Base-by-base conservation (phyloP, 2,113 vertebrate species). In the Arvicanthis niloticus region DNA sequence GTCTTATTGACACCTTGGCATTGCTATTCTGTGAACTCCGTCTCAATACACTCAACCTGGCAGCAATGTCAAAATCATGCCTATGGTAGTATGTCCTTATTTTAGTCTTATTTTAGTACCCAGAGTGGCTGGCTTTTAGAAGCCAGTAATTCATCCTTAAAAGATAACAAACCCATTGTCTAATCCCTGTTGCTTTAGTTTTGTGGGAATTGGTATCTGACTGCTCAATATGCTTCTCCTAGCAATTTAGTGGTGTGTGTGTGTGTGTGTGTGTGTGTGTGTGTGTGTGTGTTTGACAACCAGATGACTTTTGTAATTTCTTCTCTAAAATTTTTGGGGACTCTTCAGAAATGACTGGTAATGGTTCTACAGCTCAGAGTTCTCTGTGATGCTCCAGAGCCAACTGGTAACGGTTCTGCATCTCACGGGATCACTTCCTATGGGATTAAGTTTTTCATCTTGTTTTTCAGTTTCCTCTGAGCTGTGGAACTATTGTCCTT, bases 391-490 rank as follows among this genome's bases (percentile, higher is more conserved):
- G 76, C 58, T 85, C 62, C 5, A 7, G 60, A 94, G 51, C 24
- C 89, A 26, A 77, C 60, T 93, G 40, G 29, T n/a, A 84, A 22
- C 85, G 77, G 31, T n/a, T 82, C 37, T 48, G 13, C 15, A 40
- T 19, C 40, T 88, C 80, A 84, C n/a, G 40, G 53, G 65, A 29
- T 60, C 62, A 1, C 65, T 86, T 85, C 62, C 34, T 53, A 21
- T 1, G 86, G 24, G 70, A 48, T 77, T 90, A 75, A 56, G 40
- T 58, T 48, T 78, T 84, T 85, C 26, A 21, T 87, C 62, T 91
- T 92, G 75, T 37, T 65, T 67, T 89, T 75, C 10, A 4, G 58
- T 88, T 95, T 89, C 19, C 87, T 88, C 45, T 42, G 73, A 88
- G 48, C 68, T 12, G 0, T 10, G 16, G 31, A 58, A 95, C 29